Evolutionary conservation across 37 sponge, comb jelly and placozoan species (phyloP).

Genomic region (Corticium candelabrum): DNA sequence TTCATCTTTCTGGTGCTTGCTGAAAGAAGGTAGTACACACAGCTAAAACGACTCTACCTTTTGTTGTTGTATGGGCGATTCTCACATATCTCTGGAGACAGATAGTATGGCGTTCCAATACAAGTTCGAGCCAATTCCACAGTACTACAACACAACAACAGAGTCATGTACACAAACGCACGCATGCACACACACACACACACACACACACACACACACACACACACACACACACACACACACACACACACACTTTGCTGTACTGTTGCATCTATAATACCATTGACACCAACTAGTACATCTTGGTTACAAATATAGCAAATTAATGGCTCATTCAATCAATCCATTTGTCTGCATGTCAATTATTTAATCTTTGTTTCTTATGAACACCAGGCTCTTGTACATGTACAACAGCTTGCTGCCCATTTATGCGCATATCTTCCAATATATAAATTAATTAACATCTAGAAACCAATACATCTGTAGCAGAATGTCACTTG

Average conservation of each 20-base stretch:
- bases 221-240: not conserved
- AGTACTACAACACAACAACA: slow-evolving; percentile 32
- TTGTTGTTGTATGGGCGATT: slow-evolving; percentile 96
- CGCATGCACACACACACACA: not conserved
- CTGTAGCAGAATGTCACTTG: too few species aligned
- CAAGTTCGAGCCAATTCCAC: slow-evolving; percentile 94
- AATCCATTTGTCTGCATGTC: not conserved
- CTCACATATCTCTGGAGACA: slow-evolving; percentile 97
- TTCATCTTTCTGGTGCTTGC: too few species aligned
- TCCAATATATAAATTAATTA: too few species aligned
- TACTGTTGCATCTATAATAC: not conserved
- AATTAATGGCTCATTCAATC: not conserved
- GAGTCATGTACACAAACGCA: not conserved
- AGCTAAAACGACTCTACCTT: too few species aligned
- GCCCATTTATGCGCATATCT: too few species aligned
- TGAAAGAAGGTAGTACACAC: too few species aligned
- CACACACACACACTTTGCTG: not conserved
- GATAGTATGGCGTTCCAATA: slow-evolving; percentile 98
- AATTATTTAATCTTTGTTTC: too few species aligned
- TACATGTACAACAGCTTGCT: too few species aligned
- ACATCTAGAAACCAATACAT: too few species aligned
- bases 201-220: not conserved
- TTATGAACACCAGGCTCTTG: too few species aligned
- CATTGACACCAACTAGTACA: not conserved
- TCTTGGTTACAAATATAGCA: not conserved